Conservation (phyloP, 2,888 invertebrate species). For the Agriopis leucophaearia region DNA sequence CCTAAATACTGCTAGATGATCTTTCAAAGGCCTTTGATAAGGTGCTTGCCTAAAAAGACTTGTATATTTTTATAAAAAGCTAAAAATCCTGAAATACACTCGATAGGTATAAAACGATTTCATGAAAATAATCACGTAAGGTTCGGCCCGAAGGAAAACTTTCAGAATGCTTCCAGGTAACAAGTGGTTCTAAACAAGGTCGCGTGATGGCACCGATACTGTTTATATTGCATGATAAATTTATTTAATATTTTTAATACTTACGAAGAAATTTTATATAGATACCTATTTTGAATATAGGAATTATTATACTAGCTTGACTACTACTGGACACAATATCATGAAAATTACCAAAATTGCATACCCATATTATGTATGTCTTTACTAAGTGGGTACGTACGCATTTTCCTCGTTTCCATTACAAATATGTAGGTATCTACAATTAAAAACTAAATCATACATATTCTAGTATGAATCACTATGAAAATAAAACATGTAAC, state of each 20-base stretch:
- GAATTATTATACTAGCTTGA: neutral
- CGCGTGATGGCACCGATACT: neutral
- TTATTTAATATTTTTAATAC: neutral
- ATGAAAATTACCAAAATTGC: no score
- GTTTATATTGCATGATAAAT: no score
- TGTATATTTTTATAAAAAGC: no score
- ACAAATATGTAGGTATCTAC: neutral
- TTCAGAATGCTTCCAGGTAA: no score
- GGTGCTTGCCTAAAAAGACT: no score
- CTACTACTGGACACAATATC: neutral
- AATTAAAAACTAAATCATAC: slow-evolving; percentile 1
- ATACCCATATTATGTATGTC: no score
- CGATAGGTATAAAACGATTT: neutral
- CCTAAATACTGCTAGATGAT: no score
- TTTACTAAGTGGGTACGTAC: no score
- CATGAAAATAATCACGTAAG: neutral
- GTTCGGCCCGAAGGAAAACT: no score
- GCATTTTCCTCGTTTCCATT: neutral
- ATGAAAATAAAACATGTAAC: neutral
- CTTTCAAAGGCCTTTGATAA: no score
- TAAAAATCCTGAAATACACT: no score
- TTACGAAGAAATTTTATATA: neutral
- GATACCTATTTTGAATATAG: no score
- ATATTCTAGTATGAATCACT: neutral
- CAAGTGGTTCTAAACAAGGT: neutral